These are phyloP conservation scores for Pogona vitticeps DNA, from an alignment of 2,113 vertebrate species.

Conservation along the genomic window DNA sequence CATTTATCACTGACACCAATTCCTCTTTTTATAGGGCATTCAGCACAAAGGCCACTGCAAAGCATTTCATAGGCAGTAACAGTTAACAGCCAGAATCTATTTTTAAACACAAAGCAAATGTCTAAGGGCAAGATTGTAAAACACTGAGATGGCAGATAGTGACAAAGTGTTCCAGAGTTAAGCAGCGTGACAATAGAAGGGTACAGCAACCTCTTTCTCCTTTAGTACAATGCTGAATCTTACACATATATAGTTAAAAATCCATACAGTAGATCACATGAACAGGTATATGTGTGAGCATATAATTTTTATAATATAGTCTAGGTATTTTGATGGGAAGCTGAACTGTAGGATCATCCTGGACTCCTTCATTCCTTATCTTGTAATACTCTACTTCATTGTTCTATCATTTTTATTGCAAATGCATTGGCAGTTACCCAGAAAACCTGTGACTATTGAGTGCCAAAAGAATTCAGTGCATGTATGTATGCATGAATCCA, in stretches of 20 bases:
- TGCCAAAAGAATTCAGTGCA: too few species aligned
- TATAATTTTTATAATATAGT: neutral
- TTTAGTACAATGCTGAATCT: neutral
- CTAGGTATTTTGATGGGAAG: neutral
- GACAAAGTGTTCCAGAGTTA: conserved; percentile 26
- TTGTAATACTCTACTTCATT: neutral
- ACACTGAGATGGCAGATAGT: conserved; percentile 23
- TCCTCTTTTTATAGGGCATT: conserved; percentile 31
- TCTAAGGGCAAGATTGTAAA: conserved; percentile 14
- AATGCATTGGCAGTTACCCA: too few species aligned
- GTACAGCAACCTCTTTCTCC: neutral
- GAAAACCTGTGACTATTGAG: too few species aligned
- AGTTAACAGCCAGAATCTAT: conserved; percentile 5
- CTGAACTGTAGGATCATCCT: neutral
- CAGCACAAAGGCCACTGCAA: conserved; percentile 7
- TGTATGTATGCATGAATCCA: too few species aligned
- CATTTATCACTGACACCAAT: conserved; percentile 26
- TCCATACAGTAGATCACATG: neutral
- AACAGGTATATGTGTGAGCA: too few species aligned
- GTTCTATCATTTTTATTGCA: too few species aligned
- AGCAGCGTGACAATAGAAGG: conserved; percentile 8
- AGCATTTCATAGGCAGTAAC: conserved; percentile 19
- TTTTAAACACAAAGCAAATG: conserved; percentile 32
- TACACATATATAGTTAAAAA: neutral
- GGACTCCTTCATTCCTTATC: neutral